phyloP scores from a whole-genome alignment of 2,888 invertebrate genomes.

The Drosophila histrio region DNA sequence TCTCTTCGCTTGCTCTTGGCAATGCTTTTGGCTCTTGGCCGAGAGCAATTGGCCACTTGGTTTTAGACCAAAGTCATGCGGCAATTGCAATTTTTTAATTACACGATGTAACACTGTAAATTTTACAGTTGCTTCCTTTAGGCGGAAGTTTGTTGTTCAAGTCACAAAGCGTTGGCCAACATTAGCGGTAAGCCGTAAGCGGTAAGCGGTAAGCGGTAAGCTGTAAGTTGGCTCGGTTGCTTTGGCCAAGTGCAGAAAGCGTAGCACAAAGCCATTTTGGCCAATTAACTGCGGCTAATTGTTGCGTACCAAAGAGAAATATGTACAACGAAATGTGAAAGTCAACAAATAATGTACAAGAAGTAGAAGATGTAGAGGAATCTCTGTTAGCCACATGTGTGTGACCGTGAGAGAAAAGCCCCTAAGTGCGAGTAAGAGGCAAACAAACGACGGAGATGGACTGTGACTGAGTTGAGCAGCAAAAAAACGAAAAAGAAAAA shows the following conservation, averaged over 20 bases:
- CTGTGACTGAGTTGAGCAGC: background rate
- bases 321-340: constrained; percentile 24
- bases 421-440: constrained; percentile 18
- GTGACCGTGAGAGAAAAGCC: constrained; percentile 5
- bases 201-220: background rate
- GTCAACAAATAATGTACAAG: constrained; percentile 20
- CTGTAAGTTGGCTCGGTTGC: constrained; percentile 15
- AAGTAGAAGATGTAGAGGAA: constrained; percentile 1
- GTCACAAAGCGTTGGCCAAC: constrained; percentile 37
- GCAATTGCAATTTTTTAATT: constrained; percentile 53
- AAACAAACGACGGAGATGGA: constrained; percentile 3
- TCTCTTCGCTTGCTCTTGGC: background rate
- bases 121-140: constrained; percentile 57
- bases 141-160: constrained; percentile 64
- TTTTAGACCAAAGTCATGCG: constrained; percentile 34
- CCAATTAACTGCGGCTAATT: constrained; percentile 78
- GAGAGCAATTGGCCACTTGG: background rate
- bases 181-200: constrained; percentile 55
- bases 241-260: constrained; percentile 70
- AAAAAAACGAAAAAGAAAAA: background rate
- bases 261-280: constrained; percentile 75
- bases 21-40: background rate
- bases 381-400: constrained; percentile 7
- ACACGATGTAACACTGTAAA: constrained; percentile 49
- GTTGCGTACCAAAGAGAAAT: constrained; percentile 63